These are phyloP conservation scores for Coreoperca whiteheadi DNA, from an alignment of 2,113 vertebrate species.

Conservation along the genomic window DNA sequence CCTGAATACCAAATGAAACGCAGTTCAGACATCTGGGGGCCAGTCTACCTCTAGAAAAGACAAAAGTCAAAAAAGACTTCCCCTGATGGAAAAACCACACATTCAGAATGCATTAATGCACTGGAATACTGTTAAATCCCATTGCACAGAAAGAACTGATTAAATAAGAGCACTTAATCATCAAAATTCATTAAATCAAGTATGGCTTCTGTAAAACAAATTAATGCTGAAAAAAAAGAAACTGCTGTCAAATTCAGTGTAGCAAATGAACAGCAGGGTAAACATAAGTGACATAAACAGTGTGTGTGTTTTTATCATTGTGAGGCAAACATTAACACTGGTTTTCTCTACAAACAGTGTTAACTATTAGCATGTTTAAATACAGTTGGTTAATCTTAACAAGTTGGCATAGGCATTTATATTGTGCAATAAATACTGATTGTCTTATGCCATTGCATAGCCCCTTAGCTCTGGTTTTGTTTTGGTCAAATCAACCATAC, in stretches of 20 bases:
- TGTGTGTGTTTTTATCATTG: slow-evolving; percentile 26
- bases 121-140: slow-evolving; percentile 50
- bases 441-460: slow-evolving; percentile 72
- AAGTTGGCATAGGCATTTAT: slow-evolving; percentile 60
- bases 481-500: slow-evolving; percentile 72
- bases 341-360: slow-evolving; percentile 14
- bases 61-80: neutral
- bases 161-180: slow-evolving; percentile 46
- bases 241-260: slow-evolving; percentile 1
- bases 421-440: slow-evolving; percentile 79
- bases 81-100: slow-evolving; percentile 14
- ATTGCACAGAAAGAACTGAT: slow-evolving; percentile 50
- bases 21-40: neutral
- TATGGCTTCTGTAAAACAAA: slow-evolving; percentile 70
- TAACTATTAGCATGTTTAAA: slow-evolving; percentile 35
- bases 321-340: slow-evolving; percentile 15
- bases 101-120: slow-evolving; percentile 31
- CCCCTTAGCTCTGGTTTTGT: slow-evolving; percentile 30
- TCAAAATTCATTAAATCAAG: slow-evolving; percentile 48
- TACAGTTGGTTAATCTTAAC: slow-evolving; percentile 37
- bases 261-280: slow-evolving; percentile 9
- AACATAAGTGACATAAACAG: slow-evolving; percentile 43
- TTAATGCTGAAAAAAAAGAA: slow-evolving; percentile 39
- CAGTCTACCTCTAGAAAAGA: neutral
- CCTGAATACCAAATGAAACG: slow-evolving; percentile 2